Evolutionary conservation across 1,140 invertebrate species (phyloP).

Genomic region (Portunus trituberculatus): DNA sequence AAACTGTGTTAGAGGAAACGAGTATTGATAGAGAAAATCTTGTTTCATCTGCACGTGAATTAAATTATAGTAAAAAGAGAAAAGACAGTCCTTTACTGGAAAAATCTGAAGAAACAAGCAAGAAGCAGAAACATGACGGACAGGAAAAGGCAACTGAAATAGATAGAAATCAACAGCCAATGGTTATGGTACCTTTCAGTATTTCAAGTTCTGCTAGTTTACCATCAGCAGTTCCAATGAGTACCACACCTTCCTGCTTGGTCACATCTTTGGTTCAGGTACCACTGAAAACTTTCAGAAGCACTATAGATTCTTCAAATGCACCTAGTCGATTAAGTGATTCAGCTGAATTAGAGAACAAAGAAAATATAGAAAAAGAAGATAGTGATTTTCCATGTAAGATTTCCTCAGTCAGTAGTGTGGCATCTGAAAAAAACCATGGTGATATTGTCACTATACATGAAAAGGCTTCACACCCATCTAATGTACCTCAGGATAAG

Average conservation of each 20-base stretch:
- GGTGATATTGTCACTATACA: no score
- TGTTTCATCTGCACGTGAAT: background rate
- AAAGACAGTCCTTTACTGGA: background rate
- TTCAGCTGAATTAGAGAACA: no score
- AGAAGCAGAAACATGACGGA: background rate
- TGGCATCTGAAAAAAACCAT: no score
- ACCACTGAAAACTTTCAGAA: background rate
- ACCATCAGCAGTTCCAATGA: background rate
- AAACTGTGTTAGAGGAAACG: background rate
- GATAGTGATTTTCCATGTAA: no score
- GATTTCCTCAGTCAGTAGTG: no score
- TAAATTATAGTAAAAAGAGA: background rate
- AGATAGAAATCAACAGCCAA: background rate
- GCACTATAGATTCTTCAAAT: no score
- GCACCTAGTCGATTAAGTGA: no score
- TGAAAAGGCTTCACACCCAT: no score
- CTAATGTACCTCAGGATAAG: no score
- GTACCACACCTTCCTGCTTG: no score
- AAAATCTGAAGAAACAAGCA: background rate
- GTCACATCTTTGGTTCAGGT: background rate
- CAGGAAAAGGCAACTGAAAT: background rate
- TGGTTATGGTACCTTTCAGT: background rate
- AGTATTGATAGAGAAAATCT: background rate
- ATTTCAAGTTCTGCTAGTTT: background rate
- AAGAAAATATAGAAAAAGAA: no score